A percentile compares a stretch with the other conserved stretches of the same genome.
phyloP scores from a whole-genome alignment of 2,888 invertebrate species.

The Choreutis nemorana region DNA sequence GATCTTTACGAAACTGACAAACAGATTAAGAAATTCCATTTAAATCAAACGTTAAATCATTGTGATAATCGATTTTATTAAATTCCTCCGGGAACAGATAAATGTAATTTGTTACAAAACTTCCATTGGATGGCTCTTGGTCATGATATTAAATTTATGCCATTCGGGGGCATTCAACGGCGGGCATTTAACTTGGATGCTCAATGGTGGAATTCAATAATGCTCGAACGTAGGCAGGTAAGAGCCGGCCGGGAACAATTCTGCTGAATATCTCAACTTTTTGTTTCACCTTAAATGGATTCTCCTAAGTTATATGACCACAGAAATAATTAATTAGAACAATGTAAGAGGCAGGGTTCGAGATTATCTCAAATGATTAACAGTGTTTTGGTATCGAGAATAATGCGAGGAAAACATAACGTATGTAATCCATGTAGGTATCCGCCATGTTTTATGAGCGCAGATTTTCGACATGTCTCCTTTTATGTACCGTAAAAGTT shows the following conservation, averaged over 20 bases:
- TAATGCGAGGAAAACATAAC: constrained; percentile 9
- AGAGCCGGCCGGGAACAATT: too few species aligned
- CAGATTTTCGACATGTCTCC: constrained; percentile 44
- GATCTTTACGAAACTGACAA: constrained; percentile 15
- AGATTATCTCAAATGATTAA: too few species aligned
- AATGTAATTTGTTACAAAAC: constrained; percentile 63
- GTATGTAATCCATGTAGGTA: constrained; percentile 20
- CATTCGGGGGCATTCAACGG: constrained; percentile 52
- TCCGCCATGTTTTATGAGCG: constrained; percentile 29
- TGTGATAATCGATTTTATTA: constrained; percentile 53
- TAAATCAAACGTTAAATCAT: constrained; percentile 42
- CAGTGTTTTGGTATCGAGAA: background rate
- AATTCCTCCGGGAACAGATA: constrained; percentile 49
- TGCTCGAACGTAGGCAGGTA: constrained; percentile 4
- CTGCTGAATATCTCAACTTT: too few species aligned
- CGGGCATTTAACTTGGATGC: constrained; percentile 49
- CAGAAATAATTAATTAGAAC: too few species aligned
- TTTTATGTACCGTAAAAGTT: constrained; percentile 48
- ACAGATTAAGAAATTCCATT: constrained; percentile 23
- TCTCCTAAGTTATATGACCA: too few species aligned
- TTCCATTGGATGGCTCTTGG: constrained; percentile 44
- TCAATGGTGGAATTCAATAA: constrained; percentile 43
- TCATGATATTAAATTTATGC: constrained; percentile 61
- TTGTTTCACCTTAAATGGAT: too few species aligned
- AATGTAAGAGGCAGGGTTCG: background rate